These are phyloP conservation scores for Enhydra lutris DNA, from an alignment of 2,113 vertebrate genomes.

Conservation along the genomic window DNA sequence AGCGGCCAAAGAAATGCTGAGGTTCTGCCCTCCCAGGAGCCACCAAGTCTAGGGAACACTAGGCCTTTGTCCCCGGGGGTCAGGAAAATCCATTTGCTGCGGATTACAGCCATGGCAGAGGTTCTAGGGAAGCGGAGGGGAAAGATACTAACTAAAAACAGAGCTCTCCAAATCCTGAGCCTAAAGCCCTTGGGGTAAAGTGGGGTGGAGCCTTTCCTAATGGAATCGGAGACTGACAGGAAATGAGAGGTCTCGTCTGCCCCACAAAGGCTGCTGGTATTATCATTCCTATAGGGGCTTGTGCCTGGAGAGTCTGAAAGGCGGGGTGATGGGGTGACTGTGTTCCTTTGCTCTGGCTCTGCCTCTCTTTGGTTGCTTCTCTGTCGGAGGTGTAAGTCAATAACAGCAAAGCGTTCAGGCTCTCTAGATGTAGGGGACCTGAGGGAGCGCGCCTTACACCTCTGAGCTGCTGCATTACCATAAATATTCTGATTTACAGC, in stretches of 20 bases:
- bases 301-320: neutral
- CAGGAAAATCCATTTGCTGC: constrained; percentile 72
- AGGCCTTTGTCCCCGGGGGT: constrained; percentile 68
- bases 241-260: constrained; percentile 40
- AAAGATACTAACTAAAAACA: constrained; percentile 39
- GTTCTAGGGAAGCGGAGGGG: constrained; percentile 7
- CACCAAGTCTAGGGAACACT: constrained; percentile 66
- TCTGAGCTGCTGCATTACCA: neutral
- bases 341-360: neutral
- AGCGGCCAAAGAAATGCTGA: constrained; percentile 63
- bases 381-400: neutral
- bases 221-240: constrained; percentile 40
- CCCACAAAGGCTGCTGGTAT: neutral
- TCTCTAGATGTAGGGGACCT: neutral
- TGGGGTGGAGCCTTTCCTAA: constrained; percentile 21
- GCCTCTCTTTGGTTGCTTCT: neutral
- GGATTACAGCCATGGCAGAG: constrained; percentile 57
- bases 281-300: neutral
- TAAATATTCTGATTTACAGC: neutral
- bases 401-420: neutral
- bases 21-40: constrained; percentile 60
- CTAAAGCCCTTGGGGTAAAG: constrained; percentile 25
- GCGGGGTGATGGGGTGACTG: neutral
- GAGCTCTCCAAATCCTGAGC: constrained; percentile 19
- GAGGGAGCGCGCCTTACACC: neutral